Percentiles rank a stretch among this genome's conserved stretches.
phyloP scores from a whole-genome alignment of 2,888 invertebrate species.

The Pachliopta kotzebuea region DNA sequence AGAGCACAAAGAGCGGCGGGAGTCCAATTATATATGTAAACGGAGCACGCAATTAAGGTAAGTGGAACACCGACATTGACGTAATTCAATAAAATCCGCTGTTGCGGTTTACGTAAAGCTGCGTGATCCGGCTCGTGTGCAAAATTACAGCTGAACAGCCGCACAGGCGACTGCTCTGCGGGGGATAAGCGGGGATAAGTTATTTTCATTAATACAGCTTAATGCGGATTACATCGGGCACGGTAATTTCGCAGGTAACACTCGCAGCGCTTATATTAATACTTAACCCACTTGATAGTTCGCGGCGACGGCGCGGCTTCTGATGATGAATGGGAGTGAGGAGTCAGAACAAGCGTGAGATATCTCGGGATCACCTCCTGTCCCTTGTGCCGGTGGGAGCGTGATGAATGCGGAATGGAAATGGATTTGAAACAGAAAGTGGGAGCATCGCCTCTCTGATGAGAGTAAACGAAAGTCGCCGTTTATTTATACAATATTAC shows the following conservation, averaged over 20 bases:
- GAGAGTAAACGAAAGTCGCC: no score
- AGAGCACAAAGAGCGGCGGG: background rate
- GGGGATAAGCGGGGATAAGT: constrained; percentile 23
- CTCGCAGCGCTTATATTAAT: constrained; percentile 16
- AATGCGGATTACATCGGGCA: constrained; percentile 19
- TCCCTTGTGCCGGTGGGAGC: no score
- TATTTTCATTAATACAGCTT: constrained; percentile 27
- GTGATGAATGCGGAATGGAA: no score
- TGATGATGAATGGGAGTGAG: no score
- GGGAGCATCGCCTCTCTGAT: no score
- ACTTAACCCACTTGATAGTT: no score
- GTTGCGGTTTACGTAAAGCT: constrained; percentile 23
- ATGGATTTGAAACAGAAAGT: no score
- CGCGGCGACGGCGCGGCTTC: no score
- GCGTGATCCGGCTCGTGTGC: constrained; percentile 14
- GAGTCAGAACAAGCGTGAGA: no score
- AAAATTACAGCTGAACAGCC: constrained; percentile 12
- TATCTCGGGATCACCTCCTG: no score
- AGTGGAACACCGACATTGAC: constrained; percentile 9
- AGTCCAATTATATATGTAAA: constrained; percentile 5
- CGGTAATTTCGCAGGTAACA: constrained; percentile 14
- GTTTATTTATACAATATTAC: no score
- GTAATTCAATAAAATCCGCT: constrained; percentile 26
- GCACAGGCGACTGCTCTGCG: constrained; percentile 5
- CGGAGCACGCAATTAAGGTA: constrained; percentile 15